Evolutionary conservation across 1,140 invertebrate genomes (phyloP), one percentile per base, ranked within the genome.

Genomic region (Chrysoperla carnea): DNA sequence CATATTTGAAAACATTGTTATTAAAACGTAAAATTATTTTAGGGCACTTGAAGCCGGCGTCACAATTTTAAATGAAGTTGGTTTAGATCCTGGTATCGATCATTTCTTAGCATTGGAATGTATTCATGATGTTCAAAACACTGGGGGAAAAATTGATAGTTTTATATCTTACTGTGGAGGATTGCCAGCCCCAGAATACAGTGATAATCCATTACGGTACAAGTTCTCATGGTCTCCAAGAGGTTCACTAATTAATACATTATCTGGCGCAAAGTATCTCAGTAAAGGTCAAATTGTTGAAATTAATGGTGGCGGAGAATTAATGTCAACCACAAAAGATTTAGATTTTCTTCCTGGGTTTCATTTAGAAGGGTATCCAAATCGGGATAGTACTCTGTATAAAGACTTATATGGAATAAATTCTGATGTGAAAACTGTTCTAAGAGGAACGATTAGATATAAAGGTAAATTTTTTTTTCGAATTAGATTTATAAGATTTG

Each of bases 151-250:
- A 55, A 74, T 96, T 1, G 88, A 87, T 39, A 95, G 91, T 1
- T 99, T 97, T 60, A 75, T 94, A 0, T 96, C 91, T 0, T 99
- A 88, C 63, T 99, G 95, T 57, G 96, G 96, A 43, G 96, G 84
- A 29, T 61, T 98, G 27, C 94, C 94, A 1, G 90, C 93, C 0
- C 93, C 94, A 0, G 93, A 98, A 65, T 81, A 76, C 54, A 95
- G 93, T 4, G 81, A 84, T 52, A 97, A 98, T 64, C 81, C 92
- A 4, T 62, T 99, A 8, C 61, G 94, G 11, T 99, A 99, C 63
- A 99, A 98, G 60, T 99, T 99, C 60, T 95, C 87, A 8, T 98
- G 94, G 94, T 93, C 81, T 43, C 93, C 94, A 8, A 68, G 81
- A 31, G 88, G 87, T 6, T 90, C 91, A 1, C 62, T 99, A 1